Base-by-base conservation (phyloP, 1,140 invertebrate genomes). In the Drosophila ironensis region DNA sequence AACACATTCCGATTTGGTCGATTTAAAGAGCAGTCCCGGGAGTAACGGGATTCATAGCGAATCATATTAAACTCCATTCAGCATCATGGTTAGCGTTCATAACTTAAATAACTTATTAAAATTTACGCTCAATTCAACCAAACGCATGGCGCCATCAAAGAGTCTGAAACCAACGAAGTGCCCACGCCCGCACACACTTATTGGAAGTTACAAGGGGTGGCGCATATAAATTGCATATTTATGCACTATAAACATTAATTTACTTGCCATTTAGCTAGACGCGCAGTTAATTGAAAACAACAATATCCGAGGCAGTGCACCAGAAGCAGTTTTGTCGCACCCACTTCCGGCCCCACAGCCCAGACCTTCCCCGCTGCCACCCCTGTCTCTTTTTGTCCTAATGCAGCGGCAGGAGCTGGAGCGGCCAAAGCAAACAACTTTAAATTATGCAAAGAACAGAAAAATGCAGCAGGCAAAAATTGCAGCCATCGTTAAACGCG, bases 171-270 rank as follows among this genome's bases (percentile, higher is more conserved):
- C 11, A n/a, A n/a, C n/a, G n/a, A n/a, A n/a, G n/a, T n/a, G n/a
- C n/a, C n/a, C n/a, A n/a, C n/a, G n/a, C n/a, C n/a, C n/a, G n/a
- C n/a, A n/a, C n/a, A n/a, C n/a, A n/a, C n/a, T n/a, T n/a, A n/a
- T n/a, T n/a, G n/a, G n/a, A n/a, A n/a, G n/a, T n/a, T n/a, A n/a
- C n/a, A n/a, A n/a, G 7, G 11, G 8, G 14, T 16, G 11, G 28
- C 12, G 41, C 54, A 61, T 67, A 71, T 71, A 72, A 84, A 84
- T 70, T 74, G 73, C 57, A 78, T 74, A 74, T 84, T 84, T 82
- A 82, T 84, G 54, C 73, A 71, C 80, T 74, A 78, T 84, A 82
- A 82, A 82, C 78, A 78, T 84, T 78, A 84, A 86, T 84, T 78
- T 78, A 63, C 73, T 84, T 74, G 78, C 70, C 69, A 56, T 84